Evolutionary conservation across 1,140 invertebrate species (phyloP).

Genomic region (Tetramorium simillimum): DNA sequence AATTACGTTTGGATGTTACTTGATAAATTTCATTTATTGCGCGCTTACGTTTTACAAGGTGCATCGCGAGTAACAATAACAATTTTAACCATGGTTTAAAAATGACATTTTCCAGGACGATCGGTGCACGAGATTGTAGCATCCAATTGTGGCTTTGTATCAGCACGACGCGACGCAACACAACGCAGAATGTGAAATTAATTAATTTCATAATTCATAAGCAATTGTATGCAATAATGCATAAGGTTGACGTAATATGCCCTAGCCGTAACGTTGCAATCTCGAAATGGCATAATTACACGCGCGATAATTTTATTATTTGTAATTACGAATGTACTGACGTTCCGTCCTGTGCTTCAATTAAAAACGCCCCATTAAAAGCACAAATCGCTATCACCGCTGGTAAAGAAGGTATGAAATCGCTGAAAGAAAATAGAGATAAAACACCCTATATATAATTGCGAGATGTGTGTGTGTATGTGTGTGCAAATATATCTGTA

Average conservation of each 20-base stretch:
- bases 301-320: constrained; percentile 59
- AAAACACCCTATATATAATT: not conserved
- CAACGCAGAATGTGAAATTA: constrained; percentile 54
- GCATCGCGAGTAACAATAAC: constrained; percentile 33
- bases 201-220: constrained; percentile 64
- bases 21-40: constrained; percentile 55
- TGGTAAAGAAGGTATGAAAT: not conserved
- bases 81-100: constrained; percentile 51
- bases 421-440: not conserved
- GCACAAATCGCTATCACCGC: constrained; percentile 1
- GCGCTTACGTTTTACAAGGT: constrained; percentile 43
- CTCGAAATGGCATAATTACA: constrained; percentile 53
- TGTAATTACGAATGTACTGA: constrained; percentile 41
- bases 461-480: not conserved
- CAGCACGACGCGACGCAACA: constrained; percentile 34
- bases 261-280: constrained; percentile 48
- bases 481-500: not conserved
- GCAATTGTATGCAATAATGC: constrained; percentile 57
- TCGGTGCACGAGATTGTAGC: constrained; percentile 44
- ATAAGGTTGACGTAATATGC: constrained; percentile 57
- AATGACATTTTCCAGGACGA: constrained; percentile 55
- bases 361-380: constrained; percentile 43
- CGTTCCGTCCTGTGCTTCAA: not conserved
- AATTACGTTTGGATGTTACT: constrained; percentile 14
- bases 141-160: constrained; percentile 62